Evolutionary conservation across 2,113 vertebrate species (phyloP).

Genomic region (Rattus rattus): DNA sequence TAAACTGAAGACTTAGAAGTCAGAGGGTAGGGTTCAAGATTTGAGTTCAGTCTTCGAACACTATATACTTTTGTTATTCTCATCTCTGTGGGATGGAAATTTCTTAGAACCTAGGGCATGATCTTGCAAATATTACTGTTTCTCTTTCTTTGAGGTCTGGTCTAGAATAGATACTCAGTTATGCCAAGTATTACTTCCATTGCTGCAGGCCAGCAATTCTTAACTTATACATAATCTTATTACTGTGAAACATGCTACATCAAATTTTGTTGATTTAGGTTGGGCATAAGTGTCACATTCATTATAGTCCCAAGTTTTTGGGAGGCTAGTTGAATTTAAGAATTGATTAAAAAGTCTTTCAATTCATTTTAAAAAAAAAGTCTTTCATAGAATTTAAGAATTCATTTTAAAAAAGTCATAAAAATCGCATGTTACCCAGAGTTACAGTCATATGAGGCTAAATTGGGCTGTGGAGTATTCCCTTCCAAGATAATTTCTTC

Average conservation of each 20-base stretch:
- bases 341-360: not conserved
- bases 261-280: constrained; percentile 4
- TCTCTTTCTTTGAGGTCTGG: not conserved
- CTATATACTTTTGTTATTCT: not conserved
- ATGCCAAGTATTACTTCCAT: constrained; percentile 33
- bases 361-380: not conserved
- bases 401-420: not conserved
- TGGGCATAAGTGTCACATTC: not conserved
- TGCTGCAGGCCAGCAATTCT: not conserved
- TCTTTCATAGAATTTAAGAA: not conserved
- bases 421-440: not conserved
- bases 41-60: not conserved
- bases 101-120: not conserved
- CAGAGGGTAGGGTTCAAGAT: not conserved
- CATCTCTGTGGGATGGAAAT: not conserved
- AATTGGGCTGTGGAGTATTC: not conserved
- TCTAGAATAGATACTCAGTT: constrained; percentile 10
- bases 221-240: not conserved
- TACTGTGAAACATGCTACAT: not conserved
- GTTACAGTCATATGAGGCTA: not conserved
- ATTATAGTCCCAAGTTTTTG: not conserved
- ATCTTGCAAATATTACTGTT: not conserved
- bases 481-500: constrained; percentile 1
- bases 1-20: constrained; percentile 28
- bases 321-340: not conserved